Conservation (phyloP, 1,140 invertebrate species). For the Nymphalis io region DNA sequence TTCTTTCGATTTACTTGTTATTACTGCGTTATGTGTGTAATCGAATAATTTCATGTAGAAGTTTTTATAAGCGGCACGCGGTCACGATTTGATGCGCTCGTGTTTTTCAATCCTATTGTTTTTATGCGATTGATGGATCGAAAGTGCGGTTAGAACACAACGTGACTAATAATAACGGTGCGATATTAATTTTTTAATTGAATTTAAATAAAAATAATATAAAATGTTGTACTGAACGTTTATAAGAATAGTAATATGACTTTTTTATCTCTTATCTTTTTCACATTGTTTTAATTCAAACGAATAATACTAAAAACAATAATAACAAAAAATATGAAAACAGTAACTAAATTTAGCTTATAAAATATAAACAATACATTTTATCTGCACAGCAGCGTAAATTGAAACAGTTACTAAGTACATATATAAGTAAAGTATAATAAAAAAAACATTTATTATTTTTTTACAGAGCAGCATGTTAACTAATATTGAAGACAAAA, state of each 20-base stretch:
- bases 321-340: too few relatives aligned
- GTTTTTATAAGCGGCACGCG: slow-evolving; percentile 53
- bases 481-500: too few relatives aligned
- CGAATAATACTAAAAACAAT: too few relatives aligned
- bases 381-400: too few relatives aligned
- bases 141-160: slow-evolving; percentile 41
- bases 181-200: slow-evolving; percentile 37
- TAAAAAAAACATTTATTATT: too few relatives aligned
- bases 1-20: slow-evolving; percentile 50
- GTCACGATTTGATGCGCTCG: slow-evolving; percentile 57
- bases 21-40: slow-evolving; percentile 66
- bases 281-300: too few relatives aligned
- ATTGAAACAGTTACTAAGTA: too few relatives aligned
- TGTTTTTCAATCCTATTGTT: slow-evolving; percentile 59
- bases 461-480: too few relatives aligned
- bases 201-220: slow-evolving; percentile 30
- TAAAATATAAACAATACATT: too few relatives aligned
- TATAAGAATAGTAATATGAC: background rate
- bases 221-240: slow-evolving; percentile 14
- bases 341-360: too few relatives aligned
- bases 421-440: too few relatives aligned
- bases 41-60: slow-evolving; percentile 55
- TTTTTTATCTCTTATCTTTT: too few relatives aligned
- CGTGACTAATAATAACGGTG: slow-evolving; percentile 31
- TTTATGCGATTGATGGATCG: slow-evolving; percentile 64